Evolutionary conservation across 2,888 invertebrate species (phyloP).

Genomic region (Baronia brevicornis): DNA sequence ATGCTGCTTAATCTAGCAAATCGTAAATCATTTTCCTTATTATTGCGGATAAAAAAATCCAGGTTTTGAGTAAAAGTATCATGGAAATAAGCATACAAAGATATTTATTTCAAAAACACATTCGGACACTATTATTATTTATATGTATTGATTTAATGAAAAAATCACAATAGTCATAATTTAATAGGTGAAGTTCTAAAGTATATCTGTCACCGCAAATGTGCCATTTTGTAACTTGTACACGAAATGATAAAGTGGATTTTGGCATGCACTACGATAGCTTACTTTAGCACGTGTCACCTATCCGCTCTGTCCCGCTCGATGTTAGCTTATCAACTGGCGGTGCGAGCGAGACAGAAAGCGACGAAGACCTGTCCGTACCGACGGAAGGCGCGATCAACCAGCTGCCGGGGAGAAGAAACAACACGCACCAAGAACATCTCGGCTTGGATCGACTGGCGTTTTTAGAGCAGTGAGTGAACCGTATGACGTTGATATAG

Average conservation of each 20-base stretch:
- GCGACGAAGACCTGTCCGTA: slow-evolving; percentile 79
- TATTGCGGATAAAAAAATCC: no score
- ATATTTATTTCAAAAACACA: background rate
- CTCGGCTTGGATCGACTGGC: slow-evolving; percentile 28
- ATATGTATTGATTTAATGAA: no score
- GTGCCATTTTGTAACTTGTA: background rate
- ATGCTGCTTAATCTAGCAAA: no score
- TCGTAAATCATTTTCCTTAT: no score
- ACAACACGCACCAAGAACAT: slow-evolving; percentile 68
- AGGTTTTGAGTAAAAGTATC: no score
- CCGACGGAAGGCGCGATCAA: slow-evolving; percentile 49
- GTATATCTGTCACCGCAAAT: slow-evolving; percentile 13
- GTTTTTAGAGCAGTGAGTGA: slow-evolving; percentile 58
- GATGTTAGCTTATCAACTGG: slow-evolving; percentile 59
- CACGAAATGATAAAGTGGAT: background rate
- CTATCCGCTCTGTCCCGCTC: slow-evolving; percentile 41
- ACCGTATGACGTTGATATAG: slow-evolving; percentile 14
- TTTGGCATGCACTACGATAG: slow-evolving; percentile 13
- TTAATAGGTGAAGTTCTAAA: no score
- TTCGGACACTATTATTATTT: slow-evolving; percentile 4
- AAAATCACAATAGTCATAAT: no score
- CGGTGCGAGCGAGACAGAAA: slow-evolving; percentile 84
- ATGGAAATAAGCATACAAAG: no score
- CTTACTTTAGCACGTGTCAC: slow-evolving; percentile 17
- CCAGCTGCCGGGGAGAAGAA: slow-evolving; percentile 43